phyloP scores from a whole-genome alignment of 2,797 vertebrate genomes.

The Percopsis omiscomaycus region DNA sequence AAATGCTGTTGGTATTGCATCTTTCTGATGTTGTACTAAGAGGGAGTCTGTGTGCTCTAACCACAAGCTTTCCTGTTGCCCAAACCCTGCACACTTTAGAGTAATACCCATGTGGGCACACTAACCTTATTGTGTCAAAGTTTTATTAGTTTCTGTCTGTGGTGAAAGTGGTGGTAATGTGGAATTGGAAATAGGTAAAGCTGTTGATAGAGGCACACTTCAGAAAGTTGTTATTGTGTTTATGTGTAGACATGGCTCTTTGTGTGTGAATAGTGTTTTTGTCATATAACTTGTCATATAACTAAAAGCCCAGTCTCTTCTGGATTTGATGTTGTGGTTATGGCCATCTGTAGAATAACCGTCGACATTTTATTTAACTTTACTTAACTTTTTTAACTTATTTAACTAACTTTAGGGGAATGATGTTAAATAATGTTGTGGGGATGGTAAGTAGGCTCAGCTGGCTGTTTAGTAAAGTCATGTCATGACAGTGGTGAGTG shows the following conservation, averaged over 20 bases:
- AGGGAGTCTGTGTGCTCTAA: conserved; percentile 24
- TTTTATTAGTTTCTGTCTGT: neutral
- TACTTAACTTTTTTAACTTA: too few relatives aligned
- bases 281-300: conserved; percentile 67
- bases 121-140: conserved; percentile 16
- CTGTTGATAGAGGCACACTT: neutral
- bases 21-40: conserved; percentile 37
- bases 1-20: conserved; percentile 10
- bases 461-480: conserved; percentile 40
- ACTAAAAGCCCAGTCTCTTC: conserved; percentile 43
- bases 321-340: neutral
- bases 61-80: conserved; percentile 60
- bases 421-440: neutral
- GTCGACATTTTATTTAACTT: too few relatives aligned
- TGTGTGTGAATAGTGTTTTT: conserved; percentile 24
- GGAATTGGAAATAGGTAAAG: neutral
- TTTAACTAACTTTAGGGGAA: too few relatives aligned
- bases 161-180: neutral
- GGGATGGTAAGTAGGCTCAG: conserved; percentile 10
- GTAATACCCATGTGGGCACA: conserved; percentile 52
- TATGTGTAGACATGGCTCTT: conserved; percentile 25
- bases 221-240: neutral
- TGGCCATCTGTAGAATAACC: neutral
- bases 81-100: conserved; percentile 32
- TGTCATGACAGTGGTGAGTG: conserved; percentile 35